Evolutionary conservation across 2,113 vertebrate species (phyloP), one percentile per base, ranked within the genome.

Genomic region (Boleophthalmus pectinirostris): DNA sequence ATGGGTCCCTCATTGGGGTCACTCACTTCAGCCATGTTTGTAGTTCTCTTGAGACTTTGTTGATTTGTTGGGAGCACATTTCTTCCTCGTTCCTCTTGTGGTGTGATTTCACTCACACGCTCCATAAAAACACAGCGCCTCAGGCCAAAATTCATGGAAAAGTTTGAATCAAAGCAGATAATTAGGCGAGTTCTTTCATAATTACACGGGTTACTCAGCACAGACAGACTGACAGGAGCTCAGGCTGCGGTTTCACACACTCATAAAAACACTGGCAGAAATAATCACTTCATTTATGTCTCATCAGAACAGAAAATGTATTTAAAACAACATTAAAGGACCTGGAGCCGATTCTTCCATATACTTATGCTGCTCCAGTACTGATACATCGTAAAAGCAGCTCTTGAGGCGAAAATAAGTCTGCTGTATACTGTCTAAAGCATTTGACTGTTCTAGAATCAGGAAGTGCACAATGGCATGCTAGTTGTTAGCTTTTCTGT

Each of bases 141-240:
- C 47, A 7, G 47, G 47, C 5, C 16, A 51, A 51, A 51, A 16
- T 51, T 51, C 47, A 51, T 18, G 47, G 47, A 16, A 51, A 51
- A 51, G 47, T 51, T 21, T 56, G n/a, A 23, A 24, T 56, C 23
- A 56, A 23, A 56, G 54, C 54, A 23, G 54, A 56, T 56, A 56
- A 56, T 51, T 16, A 51, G 15, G 1, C 5, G 15, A 16, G 18
- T 51, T 51, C 16, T 51, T 51, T 51, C 49, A 51, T 51, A 18
- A 51, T 56, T 23, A 56, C 21, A 24, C 16, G 15, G 5, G 47
- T 49, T 15, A 47, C 46, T 4, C 46, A 14, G 47, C 18, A 16
- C n/a, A 56, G 54, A 56, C 54, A 56, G 54, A 56, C 54, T 56
- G 54, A 56, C 53, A 56, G 53, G 53, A 56, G 54, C 54, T 56